Evolutionary conservation across 2,113 vertebrate species (phyloP).

Genomic region (Petromus typicus): DNA sequence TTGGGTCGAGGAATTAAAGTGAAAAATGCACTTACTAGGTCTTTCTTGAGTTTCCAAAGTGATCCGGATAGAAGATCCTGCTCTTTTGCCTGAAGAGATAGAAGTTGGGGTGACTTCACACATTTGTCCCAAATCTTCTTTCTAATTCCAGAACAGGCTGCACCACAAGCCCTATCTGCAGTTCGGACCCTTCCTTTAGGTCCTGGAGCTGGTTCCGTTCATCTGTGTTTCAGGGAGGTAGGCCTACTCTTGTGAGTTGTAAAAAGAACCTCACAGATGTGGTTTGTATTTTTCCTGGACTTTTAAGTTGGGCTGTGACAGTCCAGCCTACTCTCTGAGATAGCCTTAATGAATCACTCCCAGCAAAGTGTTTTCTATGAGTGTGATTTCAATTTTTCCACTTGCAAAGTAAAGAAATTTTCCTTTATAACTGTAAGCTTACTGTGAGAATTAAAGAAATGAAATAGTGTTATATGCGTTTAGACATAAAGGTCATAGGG

Average conservation of each 20-base stretch:
- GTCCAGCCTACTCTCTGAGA: not conserved
- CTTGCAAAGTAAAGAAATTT: conserved; percentile 73
- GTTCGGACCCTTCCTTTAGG: not conserved
- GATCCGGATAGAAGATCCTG: not conserved
- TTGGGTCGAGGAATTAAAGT: conserved; percentile 61
- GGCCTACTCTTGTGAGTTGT: not conserved
- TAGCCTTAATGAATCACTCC: conserved; percentile 63
- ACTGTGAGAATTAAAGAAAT: conserved; percentile 32
- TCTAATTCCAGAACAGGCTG: not conserved
- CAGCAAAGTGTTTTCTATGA: conserved; percentile 33
- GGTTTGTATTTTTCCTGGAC: not conserved
- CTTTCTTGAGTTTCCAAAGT: conserved; percentile 42
- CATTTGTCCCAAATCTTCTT: not conserved
- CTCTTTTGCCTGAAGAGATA: not conserved
- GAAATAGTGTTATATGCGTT: conserved; percentile 42
- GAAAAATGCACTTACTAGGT: not conserved
- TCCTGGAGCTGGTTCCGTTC: not conserved
- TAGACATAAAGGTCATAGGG: conserved; percentile 44
- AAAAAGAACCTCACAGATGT: not conserved
- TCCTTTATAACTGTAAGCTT: conserved; percentile 56
- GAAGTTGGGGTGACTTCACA: not conserved
- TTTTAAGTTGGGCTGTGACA: conserved; percentile 1
- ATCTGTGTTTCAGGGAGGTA: not conserved
- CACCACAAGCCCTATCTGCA: not conserved
- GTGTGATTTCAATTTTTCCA: conserved; percentile 68